phyloP scores from a whole-genome alignment of 1,140 invertebrate species.

The Drosophila yakuba region DNA sequence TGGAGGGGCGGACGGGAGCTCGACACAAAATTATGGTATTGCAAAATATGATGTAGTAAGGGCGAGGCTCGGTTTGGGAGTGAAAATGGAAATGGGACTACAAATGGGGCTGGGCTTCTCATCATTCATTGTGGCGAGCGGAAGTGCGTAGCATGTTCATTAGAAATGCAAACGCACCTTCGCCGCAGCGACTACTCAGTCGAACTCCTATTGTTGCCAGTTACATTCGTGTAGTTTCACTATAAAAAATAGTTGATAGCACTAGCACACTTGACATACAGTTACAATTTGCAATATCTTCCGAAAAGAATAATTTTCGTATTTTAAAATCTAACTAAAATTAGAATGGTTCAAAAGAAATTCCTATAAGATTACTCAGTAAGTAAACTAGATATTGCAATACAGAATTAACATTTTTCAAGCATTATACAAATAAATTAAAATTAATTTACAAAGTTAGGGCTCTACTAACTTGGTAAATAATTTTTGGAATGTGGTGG shows the following conservation, averaged over 20 bases:
- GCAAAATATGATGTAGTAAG: slow-evolving; percentile 76
- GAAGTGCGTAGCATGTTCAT: slow-evolving; percentile 83
- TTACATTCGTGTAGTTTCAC: slow-evolving; percentile 54
- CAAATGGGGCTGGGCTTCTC: slow-evolving; percentile 38
- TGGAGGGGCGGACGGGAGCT: slow-evolving; percentile 1
- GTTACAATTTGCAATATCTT: too few relatives aligned
- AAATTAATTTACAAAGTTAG: too few relatives aligned
- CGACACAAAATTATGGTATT: slow-evolving; percentile 67
- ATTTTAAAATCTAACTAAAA: too few relatives aligned
- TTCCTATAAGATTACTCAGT: too few relatives aligned
- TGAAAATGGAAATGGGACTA: slow-evolving; percentile 22
- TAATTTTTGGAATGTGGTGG: too few relatives aligned
- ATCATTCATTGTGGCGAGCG: slow-evolving; percentile 77
- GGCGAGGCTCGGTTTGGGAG: slow-evolving; percentile 44
- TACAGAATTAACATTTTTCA: neutral
- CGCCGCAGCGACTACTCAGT: slow-evolving; percentile 15
- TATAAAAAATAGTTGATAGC: neutral
- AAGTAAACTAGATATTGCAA: too few relatives aligned
- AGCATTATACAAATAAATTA: neutral
- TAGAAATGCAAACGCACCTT: slow-evolving; percentile 83
- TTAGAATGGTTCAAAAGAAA: too few relatives aligned
- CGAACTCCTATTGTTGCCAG: slow-evolving; percentile 42
- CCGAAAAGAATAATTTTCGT: too few relatives aligned
- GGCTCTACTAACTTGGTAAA: too few relatives aligned
- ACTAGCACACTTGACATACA: neutral